Base-by-base conservation (phyloP, 2,888 invertebrate genomes). In the Leptopilina drosophilae region DNA sequence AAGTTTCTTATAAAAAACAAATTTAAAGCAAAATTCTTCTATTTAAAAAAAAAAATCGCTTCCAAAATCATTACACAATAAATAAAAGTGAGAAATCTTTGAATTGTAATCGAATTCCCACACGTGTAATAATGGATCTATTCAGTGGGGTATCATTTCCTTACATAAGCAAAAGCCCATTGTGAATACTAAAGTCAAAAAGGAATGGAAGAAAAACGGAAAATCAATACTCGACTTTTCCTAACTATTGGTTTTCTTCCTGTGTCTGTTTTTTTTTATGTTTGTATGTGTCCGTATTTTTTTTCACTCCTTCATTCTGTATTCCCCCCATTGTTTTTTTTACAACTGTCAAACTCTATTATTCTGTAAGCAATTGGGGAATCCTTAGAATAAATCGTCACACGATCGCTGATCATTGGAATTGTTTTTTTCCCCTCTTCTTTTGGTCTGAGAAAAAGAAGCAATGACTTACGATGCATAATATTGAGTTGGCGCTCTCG, bases 391-490 rank as follows among this genome's bases (percentile, higher is more conserved):
- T 49, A 49, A 46, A 49, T 53, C 67, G 67, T 15, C 67, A 69
- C 33, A 33, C 33, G 67, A 49, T 69, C 67, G 20, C 67, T 69
- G 67, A 69, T 69, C 49, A 69, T 69, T 49, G 49, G 49, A 26
- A 49, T 69, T 69, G n/a, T 69, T 49, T 33, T 33, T 33, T 5
- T 33, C 33, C 33, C 5, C 33, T 33, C 33, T 5, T 46, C 46
- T 46, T 6, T 42, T 5, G 8, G 42, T 42, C 7, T 5, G 49
- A 49, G 11, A 49, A 49, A 49, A 49, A 49, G 49, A 15, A 69
- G 49, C 49, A 14, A 69, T 69, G 49, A 69, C 67, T 69, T 69
- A 69, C 67, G 67, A 69, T 69, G 67, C 67, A 69, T 69, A 69
- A 49, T 69, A 69, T 69, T 69, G 67, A 8, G 67, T 33, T 53